phyloP scores from a whole-genome alignment of 2,888 invertebrate species.

The Trachelus stipa region DNA sequence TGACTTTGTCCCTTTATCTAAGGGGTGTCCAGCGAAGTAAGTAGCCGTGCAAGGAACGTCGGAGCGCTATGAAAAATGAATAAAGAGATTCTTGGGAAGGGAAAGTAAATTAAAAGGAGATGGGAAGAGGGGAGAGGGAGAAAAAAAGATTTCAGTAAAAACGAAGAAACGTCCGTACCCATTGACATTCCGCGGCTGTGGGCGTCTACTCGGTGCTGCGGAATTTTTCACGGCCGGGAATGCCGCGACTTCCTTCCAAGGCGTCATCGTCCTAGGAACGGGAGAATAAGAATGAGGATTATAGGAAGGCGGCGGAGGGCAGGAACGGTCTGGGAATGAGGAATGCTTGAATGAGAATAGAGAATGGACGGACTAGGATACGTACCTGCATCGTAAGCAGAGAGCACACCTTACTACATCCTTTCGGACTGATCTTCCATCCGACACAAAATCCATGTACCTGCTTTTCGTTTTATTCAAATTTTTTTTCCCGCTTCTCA shows the following conservation, averaged over 20 bases:
- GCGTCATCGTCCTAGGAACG: constrained; percentile 41
- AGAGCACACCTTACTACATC: constrained; percentile 13
- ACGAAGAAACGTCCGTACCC: background rate
- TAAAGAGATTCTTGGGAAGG: background rate
- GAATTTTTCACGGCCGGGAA: constrained; percentile 43
- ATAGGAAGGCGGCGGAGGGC: constrained; percentile 22
- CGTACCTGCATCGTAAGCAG: constrained; percentile 54
- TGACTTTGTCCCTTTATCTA: background rate
- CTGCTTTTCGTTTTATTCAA: background rate
- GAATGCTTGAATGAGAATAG: background rate
- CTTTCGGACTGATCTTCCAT: background rate
- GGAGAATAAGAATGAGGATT: constrained; percentile 45
- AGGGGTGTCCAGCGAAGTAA: background rate
- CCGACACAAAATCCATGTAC: background rate
- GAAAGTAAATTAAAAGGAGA: background rate
- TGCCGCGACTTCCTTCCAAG: constrained; percentile 46
- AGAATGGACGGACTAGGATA: constrained; percentile 28
- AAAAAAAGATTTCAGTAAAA: background rate
- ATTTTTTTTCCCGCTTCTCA: background rate
- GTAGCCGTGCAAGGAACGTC: background rate
- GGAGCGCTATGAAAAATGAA: background rate
- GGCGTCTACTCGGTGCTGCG: constrained; percentile 19
- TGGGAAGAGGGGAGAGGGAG: no score
- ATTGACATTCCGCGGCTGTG: background rate
- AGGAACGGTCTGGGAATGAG: background rate